A percentile compares a stretch with the other conserved stretches of the same genome.
phyloP scores from a whole-genome alignment of 1,140 invertebrate species.

The Carcinoscorpius rotundicauda region DNA sequence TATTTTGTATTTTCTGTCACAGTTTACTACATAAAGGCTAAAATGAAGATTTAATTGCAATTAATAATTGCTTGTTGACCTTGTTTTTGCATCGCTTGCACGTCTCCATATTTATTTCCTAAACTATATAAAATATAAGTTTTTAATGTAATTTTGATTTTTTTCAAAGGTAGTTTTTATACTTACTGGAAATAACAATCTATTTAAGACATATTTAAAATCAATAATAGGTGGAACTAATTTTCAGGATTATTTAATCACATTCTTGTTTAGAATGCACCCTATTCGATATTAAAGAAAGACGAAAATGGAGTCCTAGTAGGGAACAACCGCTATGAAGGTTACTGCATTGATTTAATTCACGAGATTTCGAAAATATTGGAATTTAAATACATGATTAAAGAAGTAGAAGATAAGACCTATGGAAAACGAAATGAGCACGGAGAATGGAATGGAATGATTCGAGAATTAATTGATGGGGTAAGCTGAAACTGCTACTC shows the following conservation, averaged over 20 bases:
- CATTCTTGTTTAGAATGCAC: conserved; percentile 23
- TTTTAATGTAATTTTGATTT: neutral
- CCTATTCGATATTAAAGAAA: conserved; percentile 21
- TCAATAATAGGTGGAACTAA: no score
- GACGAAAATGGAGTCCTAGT: conserved; percentile 42
- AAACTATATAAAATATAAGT: neutral
- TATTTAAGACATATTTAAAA: no score
- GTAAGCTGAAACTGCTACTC: conserved; percentile 9
- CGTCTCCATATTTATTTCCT: neutral
- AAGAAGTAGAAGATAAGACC: conserved; percentile 37
- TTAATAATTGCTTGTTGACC: no score
- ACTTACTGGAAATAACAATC: no score
- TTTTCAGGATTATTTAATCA: no score
- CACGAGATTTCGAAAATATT: conserved; percentile 53
- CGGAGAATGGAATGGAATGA: conserved; percentile 35
- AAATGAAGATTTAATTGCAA: no score
- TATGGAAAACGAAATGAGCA: conserved; percentile 29
- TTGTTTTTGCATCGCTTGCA: no score
- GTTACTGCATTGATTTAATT: conserved; percentile 47
- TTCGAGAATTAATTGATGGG: conserved; percentile 27
- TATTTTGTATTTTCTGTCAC: no score
- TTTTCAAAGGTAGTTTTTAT: neutral
- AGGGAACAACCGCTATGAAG: conserved; percentile 75
- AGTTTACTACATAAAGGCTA: no score
- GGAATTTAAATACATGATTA: conserved; percentile 61